phyloP scores from a whole-genome alignment of 1,140 invertebrate species.

The Drosophila pandora region DNA sequence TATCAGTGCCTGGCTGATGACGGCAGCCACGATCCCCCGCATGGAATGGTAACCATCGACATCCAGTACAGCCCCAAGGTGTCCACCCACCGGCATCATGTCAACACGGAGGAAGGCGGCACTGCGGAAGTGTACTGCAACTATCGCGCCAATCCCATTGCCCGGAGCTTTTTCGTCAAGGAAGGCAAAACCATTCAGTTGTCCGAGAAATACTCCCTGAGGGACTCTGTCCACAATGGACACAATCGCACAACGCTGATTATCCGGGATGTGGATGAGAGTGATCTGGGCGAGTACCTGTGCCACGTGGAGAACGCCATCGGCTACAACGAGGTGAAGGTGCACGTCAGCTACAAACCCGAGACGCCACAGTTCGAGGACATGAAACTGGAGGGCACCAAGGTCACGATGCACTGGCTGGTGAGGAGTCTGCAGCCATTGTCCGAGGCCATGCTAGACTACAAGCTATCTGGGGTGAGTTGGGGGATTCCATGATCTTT shows the following conservation, averaged over 20 bases:
- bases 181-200: slow-evolving; percentile 51
- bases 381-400: slow-evolving; percentile 57
- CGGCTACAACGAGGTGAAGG: slow-evolving; percentile 55
- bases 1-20: slow-evolving; percentile 80
- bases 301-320: slow-evolving; percentile 75
- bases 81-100: slow-evolving; percentile 74
- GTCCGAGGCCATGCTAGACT: slow-evolving; percentile 76
- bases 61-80: slow-evolving; percentile 76
- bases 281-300: slow-evolving; percentile 73
- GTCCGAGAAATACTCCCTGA: slow-evolving; percentile 65
- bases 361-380: slow-evolving; percentile 77
- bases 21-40: slow-evolving; percentile 58
- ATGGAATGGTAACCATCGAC: slow-evolving; percentile 69
- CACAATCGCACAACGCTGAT: slow-evolving; percentile 72
- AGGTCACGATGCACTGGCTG: slow-evolving; percentile 75
- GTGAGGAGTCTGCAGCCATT: slow-evolving; percentile 75
- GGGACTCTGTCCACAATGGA: slow-evolving; percentile 57
- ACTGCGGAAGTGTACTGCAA: slow-evolving; percentile 76
- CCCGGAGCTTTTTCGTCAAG: slow-evolving; percentile 64
- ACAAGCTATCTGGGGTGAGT: slow-evolving; percentile 70
- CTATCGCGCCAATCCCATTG: slow-evolving; percentile 73
- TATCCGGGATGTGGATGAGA: slow-evolving; percentile 53
- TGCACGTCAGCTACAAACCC: slow-evolving; percentile 67
- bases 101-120: slow-evolving; percentile 61
- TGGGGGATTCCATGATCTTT: background rate